These are phyloP conservation scores for Tigriopus californicus DNA, from an alignment of 2,888 invertebrate genomes.

Conservation along the genomic window DNA sequence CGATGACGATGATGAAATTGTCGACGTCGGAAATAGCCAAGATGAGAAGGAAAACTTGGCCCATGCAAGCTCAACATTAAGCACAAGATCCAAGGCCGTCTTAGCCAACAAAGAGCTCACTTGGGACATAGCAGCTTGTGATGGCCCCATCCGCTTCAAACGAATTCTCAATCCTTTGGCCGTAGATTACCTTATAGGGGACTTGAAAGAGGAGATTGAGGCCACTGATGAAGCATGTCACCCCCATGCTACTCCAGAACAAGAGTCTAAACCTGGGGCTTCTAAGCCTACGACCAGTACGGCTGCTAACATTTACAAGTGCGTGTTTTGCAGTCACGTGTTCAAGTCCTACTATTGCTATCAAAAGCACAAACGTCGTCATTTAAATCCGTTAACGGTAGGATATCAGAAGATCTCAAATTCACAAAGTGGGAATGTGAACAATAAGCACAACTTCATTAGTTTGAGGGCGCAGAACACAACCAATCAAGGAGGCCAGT, in stretches of 20 bases:
- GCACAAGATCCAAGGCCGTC: constrained; percentile 20
- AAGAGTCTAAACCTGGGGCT: neutral
- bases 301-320: constrained; percentile 35
- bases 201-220: constrained; percentile 17
- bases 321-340: constrained; percentile 54
- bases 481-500: neutral
- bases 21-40: no score
- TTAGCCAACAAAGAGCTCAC: constrained; percentile 4
- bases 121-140: constrained; percentile 76
- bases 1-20: no score
- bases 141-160: constrained; percentile 70
- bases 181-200: constrained; percentile 35
- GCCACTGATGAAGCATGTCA: neutral
- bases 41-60: no score
- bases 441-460: constrained; percentile 26
- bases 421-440: constrained; percentile 15
- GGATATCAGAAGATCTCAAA: constrained; percentile 22
- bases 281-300: constrained; percentile 15
- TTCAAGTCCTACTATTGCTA: constrained; percentile 71
- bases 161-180: constrained; percentile 57
- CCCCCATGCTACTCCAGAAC: neutral
- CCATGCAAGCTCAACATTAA: no score
- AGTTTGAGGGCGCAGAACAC: neutral
- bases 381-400: constrained; percentile 41
- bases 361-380: constrained; percentile 48